phyloP scores from a whole-genome alignment of 2,113 vertebrate species.

The Etia nguti region DNA sequence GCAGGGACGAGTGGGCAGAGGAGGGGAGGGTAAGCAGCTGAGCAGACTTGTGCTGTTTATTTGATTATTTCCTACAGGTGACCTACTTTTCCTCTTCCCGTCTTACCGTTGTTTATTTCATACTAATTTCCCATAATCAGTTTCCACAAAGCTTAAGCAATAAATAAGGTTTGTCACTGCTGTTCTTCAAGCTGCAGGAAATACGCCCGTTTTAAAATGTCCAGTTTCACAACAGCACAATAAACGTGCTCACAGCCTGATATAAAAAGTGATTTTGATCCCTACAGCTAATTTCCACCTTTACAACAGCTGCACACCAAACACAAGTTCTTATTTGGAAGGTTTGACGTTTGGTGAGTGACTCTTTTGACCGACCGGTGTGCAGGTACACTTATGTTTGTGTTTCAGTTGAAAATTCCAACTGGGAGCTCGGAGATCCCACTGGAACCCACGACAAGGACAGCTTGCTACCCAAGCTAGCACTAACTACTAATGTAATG shows the following conservation, averaged over 20 bases:
- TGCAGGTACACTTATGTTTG: too few species aligned
- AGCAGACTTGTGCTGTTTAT: background rate
- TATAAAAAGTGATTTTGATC: background rate
- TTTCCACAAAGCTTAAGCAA: background rate
- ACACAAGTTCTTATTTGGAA: background rate
- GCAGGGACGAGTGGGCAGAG: background rate
- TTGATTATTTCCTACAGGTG: background rate
- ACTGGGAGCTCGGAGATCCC: background rate
- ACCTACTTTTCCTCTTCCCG: background rate
- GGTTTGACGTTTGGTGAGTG: background rate
- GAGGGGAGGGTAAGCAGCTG: background rate
- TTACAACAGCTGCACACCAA: background rate
- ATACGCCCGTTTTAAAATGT: background rate
- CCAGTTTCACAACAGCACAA: background rate
- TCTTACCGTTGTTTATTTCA: background rate
- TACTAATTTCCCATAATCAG: background rate
- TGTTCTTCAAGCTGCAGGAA: background rate
- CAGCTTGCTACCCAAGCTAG: background rate
- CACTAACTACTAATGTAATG: background rate
- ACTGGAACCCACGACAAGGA: accelerated
- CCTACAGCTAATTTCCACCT: background rate
- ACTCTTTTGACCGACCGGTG: background rate
- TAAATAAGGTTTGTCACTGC: background rate
- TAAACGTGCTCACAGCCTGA: background rate
- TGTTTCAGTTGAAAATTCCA: background rate